Percentiles rank a stretch among this genome's conserved stretches.
Conservation (phyloP, 2,113 vertebrate species). For the Urocynchramus pylzowi region DNA sequence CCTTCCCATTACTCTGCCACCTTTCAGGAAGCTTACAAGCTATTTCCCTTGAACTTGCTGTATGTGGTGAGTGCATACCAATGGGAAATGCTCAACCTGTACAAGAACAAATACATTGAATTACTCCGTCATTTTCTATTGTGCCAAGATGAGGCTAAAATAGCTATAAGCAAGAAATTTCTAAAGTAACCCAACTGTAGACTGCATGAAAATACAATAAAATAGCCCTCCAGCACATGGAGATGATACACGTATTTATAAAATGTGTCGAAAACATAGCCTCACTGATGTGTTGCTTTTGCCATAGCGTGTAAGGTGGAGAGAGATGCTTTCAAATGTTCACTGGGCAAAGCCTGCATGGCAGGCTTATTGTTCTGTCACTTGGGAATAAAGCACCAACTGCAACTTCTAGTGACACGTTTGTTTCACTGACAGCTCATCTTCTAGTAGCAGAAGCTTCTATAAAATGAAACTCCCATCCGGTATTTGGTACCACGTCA, state of each 20-base stretch:
- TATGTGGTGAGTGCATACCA: not conserved
- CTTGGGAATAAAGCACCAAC: not conserved
- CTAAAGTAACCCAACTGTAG: not conserved
- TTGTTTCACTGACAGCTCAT: not conserved
- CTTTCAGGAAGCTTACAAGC: not conserved
- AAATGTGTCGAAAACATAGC: not conserved
- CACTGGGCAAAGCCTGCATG: not conserved
- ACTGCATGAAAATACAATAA: not conserved
- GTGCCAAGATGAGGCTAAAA: not conserved
- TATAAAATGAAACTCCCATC: not conserved
- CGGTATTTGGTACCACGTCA: fast-evolving
- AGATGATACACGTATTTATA: not conserved
- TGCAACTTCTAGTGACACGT: not conserved
- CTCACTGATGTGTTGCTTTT: not conserved
- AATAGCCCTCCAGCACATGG: not conserved
- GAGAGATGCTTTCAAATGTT: not conserved
- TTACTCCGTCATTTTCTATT: not conserved
- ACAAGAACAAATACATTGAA: not conserved
- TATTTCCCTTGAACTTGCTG: not conserved
- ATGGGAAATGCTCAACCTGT: not conserved
- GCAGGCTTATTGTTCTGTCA: not conserved
- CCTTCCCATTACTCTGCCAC: not conserved
- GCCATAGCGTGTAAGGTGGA: fast-evolving
- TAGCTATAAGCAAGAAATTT: not conserved
- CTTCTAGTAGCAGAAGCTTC: not conserved